Conservation (phyloP, 1,140 invertebrate genomes). For the Mesaphorura yosii region DNA sequence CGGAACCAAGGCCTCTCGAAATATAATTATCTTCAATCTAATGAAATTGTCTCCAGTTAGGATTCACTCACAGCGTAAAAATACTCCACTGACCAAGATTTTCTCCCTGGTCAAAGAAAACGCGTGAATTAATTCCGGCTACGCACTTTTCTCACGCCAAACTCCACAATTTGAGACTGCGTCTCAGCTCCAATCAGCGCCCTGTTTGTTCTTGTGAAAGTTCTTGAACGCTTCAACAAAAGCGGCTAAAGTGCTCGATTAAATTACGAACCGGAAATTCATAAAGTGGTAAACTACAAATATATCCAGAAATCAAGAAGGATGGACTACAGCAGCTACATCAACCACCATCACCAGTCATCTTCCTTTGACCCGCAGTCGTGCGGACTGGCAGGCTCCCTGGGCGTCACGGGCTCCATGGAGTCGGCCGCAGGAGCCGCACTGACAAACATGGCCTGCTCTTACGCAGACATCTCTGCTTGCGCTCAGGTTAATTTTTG, state of each 20-base stretch:
- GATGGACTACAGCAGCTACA: slow-evolving; percentile 32
- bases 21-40: slow-evolving; percentile 30
- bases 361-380: slow-evolving; percentile 31
- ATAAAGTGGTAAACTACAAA: too few species aligned
- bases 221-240: too few species aligned
- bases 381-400: slow-evolving; percentile 28
- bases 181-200: too few species aligned
- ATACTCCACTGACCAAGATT: too few species aligned
- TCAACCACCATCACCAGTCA: slow-evolving; percentile 31
- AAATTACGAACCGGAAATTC: too few species aligned
- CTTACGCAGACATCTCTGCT: slow-evolving; percentile 69
- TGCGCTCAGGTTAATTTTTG: slow-evolving; percentile 65
- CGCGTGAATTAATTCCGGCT: too few species aligned
- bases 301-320: not conserved
- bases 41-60: slow-evolving; percentile 32
- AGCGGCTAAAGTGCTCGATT: too few species aligned
- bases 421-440: slow-evolving; percentile 53
- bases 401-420: slow-evolving; percentile 35
- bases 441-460: slow-evolving; percentile 55
- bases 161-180: too few species aligned
- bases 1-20: slow-evolving; percentile 23
- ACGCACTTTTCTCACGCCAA: too few species aligned
- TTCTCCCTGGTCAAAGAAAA: too few species aligned
- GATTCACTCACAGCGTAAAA: too few species aligned
- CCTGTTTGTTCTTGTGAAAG: too few species aligned